Conservation (phyloP, 2,888 invertebrate species). For the Elegia similella region DNA sequence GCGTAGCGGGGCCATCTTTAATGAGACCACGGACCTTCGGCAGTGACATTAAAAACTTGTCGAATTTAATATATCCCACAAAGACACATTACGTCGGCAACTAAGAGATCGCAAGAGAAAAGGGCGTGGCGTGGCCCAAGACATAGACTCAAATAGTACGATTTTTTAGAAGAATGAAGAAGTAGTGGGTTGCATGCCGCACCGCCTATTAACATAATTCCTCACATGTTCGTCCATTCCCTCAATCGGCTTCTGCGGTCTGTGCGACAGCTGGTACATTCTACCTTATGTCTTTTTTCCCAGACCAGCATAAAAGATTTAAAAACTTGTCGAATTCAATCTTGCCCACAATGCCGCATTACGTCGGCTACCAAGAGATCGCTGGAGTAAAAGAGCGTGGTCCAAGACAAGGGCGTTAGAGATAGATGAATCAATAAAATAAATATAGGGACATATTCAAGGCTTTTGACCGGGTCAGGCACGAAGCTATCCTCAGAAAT, state of each 20-base stretch:
- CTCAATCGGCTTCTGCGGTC: too few species aligned
- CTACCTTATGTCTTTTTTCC: too few species aligned
- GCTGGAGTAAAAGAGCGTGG: not conserved
- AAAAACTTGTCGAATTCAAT: slow-evolving; percentile 43
- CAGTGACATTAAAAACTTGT: slow-evolving; percentile 36
- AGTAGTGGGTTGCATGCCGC: too few species aligned
- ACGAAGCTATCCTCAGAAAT: too few species aligned
- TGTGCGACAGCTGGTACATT: too few species aligned
- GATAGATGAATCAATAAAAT: not conserved
- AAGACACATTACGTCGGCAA: slow-evolving; percentile 24
- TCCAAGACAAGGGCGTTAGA: not conserved
- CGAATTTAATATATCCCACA: slow-evolving; percentile 44
- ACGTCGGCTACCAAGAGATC: slow-evolving; percentile 19
- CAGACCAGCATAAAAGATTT: too few species aligned
- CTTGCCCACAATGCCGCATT: slow-evolving; percentile 36
- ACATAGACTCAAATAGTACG: too few species aligned
- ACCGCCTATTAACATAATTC: too few species aligned
- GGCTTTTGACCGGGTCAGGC: too few species aligned
- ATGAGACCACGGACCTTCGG: slow-evolving; percentile 17
- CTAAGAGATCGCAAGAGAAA: slow-evolving; percentile 19
- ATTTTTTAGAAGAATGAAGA: too few species aligned
- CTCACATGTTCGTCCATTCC: too few species aligned
- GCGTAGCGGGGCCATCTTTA: not conserved
- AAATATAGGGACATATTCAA: too few species aligned
- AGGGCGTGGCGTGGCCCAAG: not conserved